Evolutionary conservation across 2,113 vertebrate species (phyloP), one percentile per base, ranked within the genome.

Genomic region (Choloepus hoffmanni): DNA sequence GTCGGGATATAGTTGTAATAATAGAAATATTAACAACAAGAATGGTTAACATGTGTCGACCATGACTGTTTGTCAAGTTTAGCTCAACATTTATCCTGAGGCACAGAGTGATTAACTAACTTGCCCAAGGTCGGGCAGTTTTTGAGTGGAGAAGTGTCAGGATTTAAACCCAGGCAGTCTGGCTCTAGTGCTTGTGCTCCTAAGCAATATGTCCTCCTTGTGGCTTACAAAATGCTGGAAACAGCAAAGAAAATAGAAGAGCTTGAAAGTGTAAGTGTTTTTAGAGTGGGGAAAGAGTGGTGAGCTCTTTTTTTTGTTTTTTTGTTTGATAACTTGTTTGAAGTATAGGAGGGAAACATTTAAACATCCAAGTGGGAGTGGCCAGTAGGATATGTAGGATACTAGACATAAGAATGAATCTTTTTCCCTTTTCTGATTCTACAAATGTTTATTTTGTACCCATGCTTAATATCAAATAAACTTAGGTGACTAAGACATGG

Each of bases 31-130:
- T 58, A 86, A 16, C 30, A 90, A 65, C 33, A 92, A 81, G 30
- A 96, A n/a, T 62, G 4, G 40, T 67, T 93, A 93, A 81, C 2
- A 15, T 95, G 87, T 85, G 65, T 77, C 55, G 48, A 82, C 7
- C 8, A 40, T 48, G 24, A 86, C 53, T 96, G 1, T 78, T 82
- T 84, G 26, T 19, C 21, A 58, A n/a, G 23, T 76, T 93, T 89
- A 92, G 33, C 43, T 89, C 43, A 65, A 0, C 24, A 68, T 96
- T 83, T 95, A 84, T 88, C 50, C n/a, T 77, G 30, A 92, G 53
- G 36, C 36, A 92, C 55, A 77, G 76, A 96, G n/a, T 89, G 30
- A 77, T 90, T 18, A 79, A 95, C 16, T 91, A 93, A 70, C n/a
- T 96, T 96, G 4, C 33, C 58, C 15, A 81, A 73, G n/a, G 68